Conservation (phyloP, 2,888 invertebrate genomes). For the Lycia hirtaria region DNA sequence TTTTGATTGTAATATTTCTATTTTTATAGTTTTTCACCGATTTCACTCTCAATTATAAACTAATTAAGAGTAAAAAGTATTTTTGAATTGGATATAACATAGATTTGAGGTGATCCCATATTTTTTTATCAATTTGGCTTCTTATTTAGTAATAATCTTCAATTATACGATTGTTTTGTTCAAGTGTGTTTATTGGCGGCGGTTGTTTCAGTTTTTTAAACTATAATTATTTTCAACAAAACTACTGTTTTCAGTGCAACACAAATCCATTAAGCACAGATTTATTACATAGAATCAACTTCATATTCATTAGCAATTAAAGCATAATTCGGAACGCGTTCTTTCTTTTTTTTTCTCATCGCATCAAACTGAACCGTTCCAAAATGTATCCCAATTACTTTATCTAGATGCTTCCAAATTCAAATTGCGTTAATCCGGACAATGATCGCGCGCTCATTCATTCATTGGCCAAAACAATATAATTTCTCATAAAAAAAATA, state of each 20-base stretch:
- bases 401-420: conserved; percentile 64
- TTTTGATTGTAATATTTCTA: no score
- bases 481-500: conserved; percentile 69
- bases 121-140: no score
- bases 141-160: no score
- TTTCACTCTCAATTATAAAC: no score
- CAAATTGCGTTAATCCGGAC: conserved; percentile 77
- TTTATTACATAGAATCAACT: neutral
- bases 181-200: no score
- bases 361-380: conserved; percentile 19
- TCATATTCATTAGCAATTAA: conserved; percentile 11
- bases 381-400: conserved; percentile 61
- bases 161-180: no score
- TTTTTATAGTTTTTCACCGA: no score
- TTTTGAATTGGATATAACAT: no score
- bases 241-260: conserved; percentile 4
- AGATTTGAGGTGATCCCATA: no score
- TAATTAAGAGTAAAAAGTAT: no score
- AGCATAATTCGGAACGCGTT: conserved; percentile 9
- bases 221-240: no score
- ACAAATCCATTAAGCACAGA: neutral
- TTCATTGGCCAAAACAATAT: conserved; percentile 78
- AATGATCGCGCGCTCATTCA: conserved; percentile 70
- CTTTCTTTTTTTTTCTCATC: conserved; percentile 23
- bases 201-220: no score